These are phyloP conservation scores for Nematolebias whitei DNA, from an alignment of 2,113 vertebrate genomes.

Conservation along the genomic window DNA sequence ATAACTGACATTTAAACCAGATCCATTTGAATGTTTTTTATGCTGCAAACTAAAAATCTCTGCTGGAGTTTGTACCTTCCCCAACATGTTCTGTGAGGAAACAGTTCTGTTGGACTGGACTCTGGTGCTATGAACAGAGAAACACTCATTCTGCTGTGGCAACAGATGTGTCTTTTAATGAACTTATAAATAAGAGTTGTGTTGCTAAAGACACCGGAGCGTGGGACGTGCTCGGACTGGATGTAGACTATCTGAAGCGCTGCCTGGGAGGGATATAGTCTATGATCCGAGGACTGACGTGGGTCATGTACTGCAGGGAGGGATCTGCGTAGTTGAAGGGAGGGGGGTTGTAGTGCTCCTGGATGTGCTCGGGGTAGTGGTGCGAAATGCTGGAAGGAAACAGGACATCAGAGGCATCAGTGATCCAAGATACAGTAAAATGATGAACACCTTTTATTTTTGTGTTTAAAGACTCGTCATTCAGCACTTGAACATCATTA, in stretches of 20 bases:
- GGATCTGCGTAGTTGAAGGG: conserved; percentile 78
- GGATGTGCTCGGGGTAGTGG: conserved; percentile 68
- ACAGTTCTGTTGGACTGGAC: conserved; percentile 51
- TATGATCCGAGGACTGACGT: conserved; percentile 77
- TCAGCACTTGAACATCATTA: conserved; percentile 33
- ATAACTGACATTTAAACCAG: too few species aligned
- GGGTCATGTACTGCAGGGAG: conserved; percentile 77
- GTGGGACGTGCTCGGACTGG: conserved; percentile 20
- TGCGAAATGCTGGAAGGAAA: conserved; percentile 72
- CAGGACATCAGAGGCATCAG: not conserved
- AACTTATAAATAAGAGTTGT: conserved; percentile 57
- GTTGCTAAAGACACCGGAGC: conserved; percentile 10
- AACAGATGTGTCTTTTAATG: too few species aligned
- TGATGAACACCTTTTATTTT: not conserved
- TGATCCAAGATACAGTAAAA: not conserved
- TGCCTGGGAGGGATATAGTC: conserved; percentile 64
- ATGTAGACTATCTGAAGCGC: conserved; percentile 44
- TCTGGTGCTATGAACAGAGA: too few species aligned
- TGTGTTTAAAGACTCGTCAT: not conserved
- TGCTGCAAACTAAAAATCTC: conserved; percentile 52
- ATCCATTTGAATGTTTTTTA: conserved; percentile 2
- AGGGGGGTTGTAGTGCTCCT: conserved; percentile 63
- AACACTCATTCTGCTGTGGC: too few species aligned
- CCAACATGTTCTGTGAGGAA: conserved; percentile 44
- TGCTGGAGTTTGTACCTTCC: conserved; percentile 67